Evolutionary conservation across 2,113 vertebrate species (phyloP), one percentile per base, ranked within the genome.

Genomic region (Notarius quadriscutis): DNA sequence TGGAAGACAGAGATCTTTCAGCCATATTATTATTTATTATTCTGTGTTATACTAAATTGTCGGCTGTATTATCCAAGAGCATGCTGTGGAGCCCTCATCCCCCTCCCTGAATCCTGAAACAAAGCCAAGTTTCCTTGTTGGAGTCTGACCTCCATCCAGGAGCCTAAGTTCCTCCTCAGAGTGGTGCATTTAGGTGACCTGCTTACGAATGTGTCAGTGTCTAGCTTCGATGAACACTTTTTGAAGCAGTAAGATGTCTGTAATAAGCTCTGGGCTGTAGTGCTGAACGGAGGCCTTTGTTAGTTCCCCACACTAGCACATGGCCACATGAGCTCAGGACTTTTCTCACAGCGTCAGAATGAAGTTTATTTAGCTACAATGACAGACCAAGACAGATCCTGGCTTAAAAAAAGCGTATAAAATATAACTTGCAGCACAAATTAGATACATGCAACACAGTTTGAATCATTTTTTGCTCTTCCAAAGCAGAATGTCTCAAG

Each of bases 211-310:
- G 11, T 51, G 34, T n/a, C 17, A 1, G 12, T 4, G 20, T 55
- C 20, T 27, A 53, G n/a, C 50, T 57, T 27, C 34, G 12, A 12
- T 2, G 1, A 55, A 2, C n/a, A 22, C 67, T 25, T 27, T 65
- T 67, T 57, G 9, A n/a, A n/a, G 53, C 81, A 55, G 15, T 63
- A 60, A 86, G 14, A 41, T 86, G 48, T 48, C n/a, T 86, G 60
- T 74, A 58, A 51, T 41, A 30, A 58, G n/a, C 62, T 58, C 79
- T 84, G 7, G 12, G 1, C 22, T 5, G 48, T 58, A 14, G 53
- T 80, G 82, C 34, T 88, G 85, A 86, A 92, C 89, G 65, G 79
- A 86, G 78, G 88, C 88, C 91, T 92, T 92, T 92, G 91, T 92
- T 92, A 90, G 90, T 89, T 90, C 71, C 11, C 41, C 81, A 62